Percentiles rank a stretch among this genome's conserved stretches.
Evolutionary conservation across 2,113 vertebrate genomes (phyloP).

Genomic region (Cyprinus carpio): DNA sequence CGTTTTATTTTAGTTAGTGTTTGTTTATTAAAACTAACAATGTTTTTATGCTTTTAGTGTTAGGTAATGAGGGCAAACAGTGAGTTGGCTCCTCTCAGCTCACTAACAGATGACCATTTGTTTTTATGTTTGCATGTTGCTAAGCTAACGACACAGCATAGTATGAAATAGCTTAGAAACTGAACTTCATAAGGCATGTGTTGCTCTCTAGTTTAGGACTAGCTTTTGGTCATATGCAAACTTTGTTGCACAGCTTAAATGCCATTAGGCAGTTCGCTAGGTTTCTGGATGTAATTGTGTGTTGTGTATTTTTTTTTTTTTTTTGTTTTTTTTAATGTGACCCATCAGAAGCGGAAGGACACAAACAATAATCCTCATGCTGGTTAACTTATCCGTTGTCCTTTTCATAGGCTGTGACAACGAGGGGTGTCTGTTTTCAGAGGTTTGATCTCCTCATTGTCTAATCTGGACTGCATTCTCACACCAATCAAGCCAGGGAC

Average conservation of each 20-base stretch:
- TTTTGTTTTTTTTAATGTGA: background rate
- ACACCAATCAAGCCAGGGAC: background rate
- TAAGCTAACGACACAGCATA: background rate
- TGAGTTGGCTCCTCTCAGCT: background rate
- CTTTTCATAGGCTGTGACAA: slow-evolving; percentile 52
- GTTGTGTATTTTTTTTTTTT: background rate
- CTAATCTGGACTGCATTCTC: background rate
- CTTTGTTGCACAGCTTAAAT: no score
- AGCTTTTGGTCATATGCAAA: background rate
- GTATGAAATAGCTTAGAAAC: background rate
- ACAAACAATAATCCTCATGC: background rate
- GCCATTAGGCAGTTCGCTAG: background rate
- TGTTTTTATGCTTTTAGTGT: background rate
- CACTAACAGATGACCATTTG: background rate
- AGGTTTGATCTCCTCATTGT: background rate
- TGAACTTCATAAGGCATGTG: no score
- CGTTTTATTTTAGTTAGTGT: no score
- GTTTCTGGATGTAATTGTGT: background rate
- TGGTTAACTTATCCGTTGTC: slow-evolving; percentile 16
- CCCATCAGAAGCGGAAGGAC: background rate
- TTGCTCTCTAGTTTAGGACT: background rate
- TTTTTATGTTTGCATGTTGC: background rate
- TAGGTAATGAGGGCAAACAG: background rate
- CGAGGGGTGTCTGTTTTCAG: slow-evolving; percentile 25
- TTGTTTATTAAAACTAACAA: no score